Percentiles rank a stretch among this genome's conserved stretches.
These are phyloP conservation scores for Coleophora flavipennella DNA, from an alignment of 2,888 invertebrate species.

Conservation along the genomic window DNA sequence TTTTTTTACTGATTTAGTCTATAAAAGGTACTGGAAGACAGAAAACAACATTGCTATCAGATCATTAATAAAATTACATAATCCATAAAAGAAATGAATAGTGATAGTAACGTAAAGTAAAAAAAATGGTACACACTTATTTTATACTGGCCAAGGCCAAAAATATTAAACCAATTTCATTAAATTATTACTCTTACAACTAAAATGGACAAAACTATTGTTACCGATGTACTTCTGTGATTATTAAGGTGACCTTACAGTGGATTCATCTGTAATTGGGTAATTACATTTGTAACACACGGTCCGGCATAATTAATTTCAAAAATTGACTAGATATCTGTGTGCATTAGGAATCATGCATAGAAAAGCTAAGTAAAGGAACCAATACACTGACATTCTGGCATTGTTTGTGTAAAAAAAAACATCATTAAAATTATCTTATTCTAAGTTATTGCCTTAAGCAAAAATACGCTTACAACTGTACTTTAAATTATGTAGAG, in stretches of 20 bases:
- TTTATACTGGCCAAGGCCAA: conserved; percentile 57
- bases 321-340: conserved; percentile 72
- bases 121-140: conserved; percentile 32
- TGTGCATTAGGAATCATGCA: conserved; percentile 68
- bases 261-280: too few species aligned
- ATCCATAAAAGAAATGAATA: conserved; percentile 17
- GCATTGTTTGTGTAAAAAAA: conserved; percentile 55
- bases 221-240: conserved; percentile 55
- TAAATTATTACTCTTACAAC: conserved; percentile 46
- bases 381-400: conserved; percentile 66
- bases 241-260: conserved; percentile 19
- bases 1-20: conserved; percentile 32
- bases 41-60: conserved; percentile 62
- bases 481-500: conserved; percentile 64
- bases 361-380: conserved; percentile 68
- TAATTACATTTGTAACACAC: conserved; percentile 40
- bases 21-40: conserved; percentile 61
- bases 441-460: conserved; percentile 59
- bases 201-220: conserved; percentile 59
- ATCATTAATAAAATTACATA: too few species aligned
- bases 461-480: conserved; percentile 55
- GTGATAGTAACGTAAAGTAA: conserved; percentile 3
- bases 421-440: conserved; percentile 44
- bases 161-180: conserved; percentile 52
- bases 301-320: conserved; percentile 64